Evolutionary conservation across 1,140 invertebrate genomes (phyloP).

Genomic region (Dreissena rostriformis): DNA sequence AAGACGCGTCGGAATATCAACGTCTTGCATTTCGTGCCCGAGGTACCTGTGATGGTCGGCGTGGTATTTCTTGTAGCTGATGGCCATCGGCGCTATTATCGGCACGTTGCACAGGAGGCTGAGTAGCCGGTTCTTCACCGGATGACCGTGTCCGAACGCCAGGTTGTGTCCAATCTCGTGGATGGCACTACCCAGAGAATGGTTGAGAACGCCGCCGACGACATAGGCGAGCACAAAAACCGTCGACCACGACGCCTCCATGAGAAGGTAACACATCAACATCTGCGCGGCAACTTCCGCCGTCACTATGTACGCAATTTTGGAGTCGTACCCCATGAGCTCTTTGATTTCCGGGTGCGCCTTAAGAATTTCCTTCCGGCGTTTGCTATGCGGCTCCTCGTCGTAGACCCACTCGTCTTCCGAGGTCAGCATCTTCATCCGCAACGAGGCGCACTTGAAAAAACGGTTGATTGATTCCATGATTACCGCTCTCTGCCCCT

Average conservation of each 20-base stretch:
- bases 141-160: constrained; percentile 78
- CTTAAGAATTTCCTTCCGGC: constrained; percentile 76
- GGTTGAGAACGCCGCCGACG: constrained; percentile 78
- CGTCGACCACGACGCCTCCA: constrained; percentile 72
- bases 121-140: constrained; percentile 75
- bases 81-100: constrained; percentile 78
- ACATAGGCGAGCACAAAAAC: constrained; percentile 75
- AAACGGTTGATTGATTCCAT: constrained; percentile 59
- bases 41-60: constrained; percentile 79
- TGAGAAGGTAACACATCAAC: constrained; percentile 71
- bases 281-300: constrained; percentile 72
- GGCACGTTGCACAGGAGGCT: constrained; percentile 80
- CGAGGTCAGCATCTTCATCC: constrained; percentile 29
- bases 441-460: constrained; percentile 54
- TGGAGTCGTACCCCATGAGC: constrained; percentile 78
- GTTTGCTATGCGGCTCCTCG: constrained; percentile 77
- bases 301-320: constrained; percentile 72
- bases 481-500: background rate
- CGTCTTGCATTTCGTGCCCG: constrained; percentile 77
- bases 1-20: constrained; percentile 78
- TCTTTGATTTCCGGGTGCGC: constrained; percentile 81
- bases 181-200: constrained; percentile 79
- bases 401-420: constrained; percentile 74
- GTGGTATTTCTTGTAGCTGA: constrained; percentile 81
- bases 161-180: constrained; percentile 81